These are phyloP conservation scores for Tanaodytes sp. DNA, from an alignment of 2,888 invertebrate species.

Conservation along the genomic window DNA sequence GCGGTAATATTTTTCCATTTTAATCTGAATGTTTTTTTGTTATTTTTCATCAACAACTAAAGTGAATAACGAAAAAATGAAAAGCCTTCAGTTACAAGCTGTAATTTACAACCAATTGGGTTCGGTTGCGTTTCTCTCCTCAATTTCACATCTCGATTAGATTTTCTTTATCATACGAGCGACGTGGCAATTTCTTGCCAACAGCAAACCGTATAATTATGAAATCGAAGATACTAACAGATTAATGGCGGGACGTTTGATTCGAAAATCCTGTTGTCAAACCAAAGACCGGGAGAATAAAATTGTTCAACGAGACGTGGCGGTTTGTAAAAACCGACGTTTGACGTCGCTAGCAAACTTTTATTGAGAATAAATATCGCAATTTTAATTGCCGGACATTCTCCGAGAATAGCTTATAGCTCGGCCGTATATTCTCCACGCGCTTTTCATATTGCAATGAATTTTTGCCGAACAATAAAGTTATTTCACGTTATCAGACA, in stretches of 20 bases:
- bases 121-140: conserved; percentile 9
- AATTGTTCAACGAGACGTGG: conserved; percentile 3
- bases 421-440: conserved; percentile 40
- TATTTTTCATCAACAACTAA: too few species aligned
- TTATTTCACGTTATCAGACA: conserved; percentile 40
- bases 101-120: conserved; percentile 28
- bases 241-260: neutral
- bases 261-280: neutral
- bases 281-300: neutral
- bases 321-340: conserved; percentile 21
- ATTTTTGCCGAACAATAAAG: conserved; percentile 39
- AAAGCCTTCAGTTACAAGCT: conserved; percentile 11
- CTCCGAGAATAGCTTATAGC: conserved; percentile 24
- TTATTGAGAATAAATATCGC: conserved; percentile 44
- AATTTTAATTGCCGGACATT: conserved; percentile 44
- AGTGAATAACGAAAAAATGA: too few species aligned
- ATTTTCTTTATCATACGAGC: conserved; percentile 17
- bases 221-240: conserved; percentile 9
- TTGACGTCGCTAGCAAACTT: conserved; percentile 33
- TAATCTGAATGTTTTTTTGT: too few species aligned
- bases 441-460: conserved; percentile 46
- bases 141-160: conserved; percentile 20
- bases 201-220: conserved; percentile 23
- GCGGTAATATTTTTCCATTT: too few species aligned
- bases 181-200: conserved; percentile 15